Evolutionary conservation across 1,140 invertebrate species (phyloP), one percentile per base, ranked within the genome.

Genomic region (Drosophila paulistorum): DNA sequence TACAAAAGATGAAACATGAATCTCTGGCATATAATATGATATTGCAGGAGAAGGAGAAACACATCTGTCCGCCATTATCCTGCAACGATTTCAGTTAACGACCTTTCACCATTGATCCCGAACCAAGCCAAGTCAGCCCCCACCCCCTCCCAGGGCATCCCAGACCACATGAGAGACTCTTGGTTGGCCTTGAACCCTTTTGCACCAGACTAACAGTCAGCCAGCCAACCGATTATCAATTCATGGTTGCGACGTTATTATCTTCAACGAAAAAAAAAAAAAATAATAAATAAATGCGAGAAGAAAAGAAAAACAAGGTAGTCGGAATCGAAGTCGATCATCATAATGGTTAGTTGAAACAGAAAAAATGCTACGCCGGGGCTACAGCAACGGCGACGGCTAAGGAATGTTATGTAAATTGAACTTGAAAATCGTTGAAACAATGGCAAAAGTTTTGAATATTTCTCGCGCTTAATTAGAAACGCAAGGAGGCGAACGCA

Each of bases 401-500:
- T 63, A 78, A 86, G 82, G 82, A 86, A 85, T 85, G 82, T 85
- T 85, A 85, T 85, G 82, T 85, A 85, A 85, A 86, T 86, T 85
- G 82, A 85, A 85, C 82, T 85, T 85, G 82, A 85, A 85, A 85
- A 86, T 81, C 71, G 82, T 66, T 81, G 82, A 86, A 79, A 85
- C 82, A 85, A 85, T 85, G 82, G 82, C 79, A 86, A 85, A 86
- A 74, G 71, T 85, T 85, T 85, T 85, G 82, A 85, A 85, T 85
- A 85, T 85, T 85, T 85, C 82, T 69, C 82, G 86, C 75, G 82
- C 81, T 85, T 86, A 85, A 85, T 85, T 86, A 85, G 82, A 78
- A 85, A 86, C 82, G 75, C 82, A 85, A 85, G 81, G 81, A 85
- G 81, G 81, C 67, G 54, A 84, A 84, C 81, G 81, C 81, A 85